phyloP scores from a whole-genome alignment of 2,888 invertebrate genomes.

The Euphydryas editha region DNA sequence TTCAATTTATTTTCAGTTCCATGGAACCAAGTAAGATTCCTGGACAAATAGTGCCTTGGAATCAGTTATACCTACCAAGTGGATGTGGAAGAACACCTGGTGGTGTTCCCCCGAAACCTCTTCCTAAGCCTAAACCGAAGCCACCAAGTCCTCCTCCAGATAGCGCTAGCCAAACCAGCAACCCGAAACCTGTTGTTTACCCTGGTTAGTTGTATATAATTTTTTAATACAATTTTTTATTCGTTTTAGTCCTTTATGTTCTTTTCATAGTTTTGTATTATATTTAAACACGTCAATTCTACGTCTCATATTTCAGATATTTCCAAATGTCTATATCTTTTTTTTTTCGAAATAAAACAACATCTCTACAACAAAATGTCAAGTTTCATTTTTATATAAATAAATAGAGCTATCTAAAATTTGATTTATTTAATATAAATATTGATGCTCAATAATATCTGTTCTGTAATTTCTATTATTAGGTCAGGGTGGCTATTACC shows the following conservation, averaged over 20 bases:
- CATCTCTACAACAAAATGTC: no score
- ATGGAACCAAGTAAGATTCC: constrained; percentile 43
- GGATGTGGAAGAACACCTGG: constrained; percentile 86
- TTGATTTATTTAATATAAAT: no score
- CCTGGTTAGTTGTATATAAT: constrained; percentile 53
- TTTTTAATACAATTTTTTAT: background rate
- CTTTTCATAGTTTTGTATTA: no score
- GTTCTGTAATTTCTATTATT: background rate
- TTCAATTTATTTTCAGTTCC: constrained; percentile 36
- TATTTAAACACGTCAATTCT: no score
- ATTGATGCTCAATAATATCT: no score
- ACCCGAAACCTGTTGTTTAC: constrained; percentile 63
- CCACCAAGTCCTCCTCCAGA: constrained; percentile 59
- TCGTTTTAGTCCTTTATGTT: background rate
- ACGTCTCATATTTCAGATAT: no score
- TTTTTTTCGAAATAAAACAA: no score
- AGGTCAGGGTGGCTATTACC: constrained; percentile 38
- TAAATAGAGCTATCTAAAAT: no score
- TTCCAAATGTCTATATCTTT: no score
- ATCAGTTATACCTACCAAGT: constrained; percentile 88
- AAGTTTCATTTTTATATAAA: no score
- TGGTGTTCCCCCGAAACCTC: constrained; percentile 69
- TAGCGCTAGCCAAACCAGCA: constrained; percentile 69
- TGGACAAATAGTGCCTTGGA: constrained; percentile 82
- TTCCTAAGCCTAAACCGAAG: constrained; percentile 58